Conservation (phyloP, 2,888 invertebrate species). For the Patella ulyssiponensis region DNA sequence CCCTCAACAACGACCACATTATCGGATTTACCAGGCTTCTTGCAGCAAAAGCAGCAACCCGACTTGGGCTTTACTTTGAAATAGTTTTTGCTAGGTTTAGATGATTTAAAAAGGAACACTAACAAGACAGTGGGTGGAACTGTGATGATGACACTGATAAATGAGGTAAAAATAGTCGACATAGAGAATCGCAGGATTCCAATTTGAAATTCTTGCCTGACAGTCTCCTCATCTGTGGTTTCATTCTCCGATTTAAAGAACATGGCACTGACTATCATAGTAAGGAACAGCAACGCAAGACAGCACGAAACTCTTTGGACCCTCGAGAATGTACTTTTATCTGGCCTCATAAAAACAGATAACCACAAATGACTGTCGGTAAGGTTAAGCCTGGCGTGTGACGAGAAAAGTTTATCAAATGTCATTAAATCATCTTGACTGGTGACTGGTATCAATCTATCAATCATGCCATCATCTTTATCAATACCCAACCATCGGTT, state of each 20-base stretch:
- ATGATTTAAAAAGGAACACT: conserved; percentile 51
- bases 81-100: conserved; percentile 31
- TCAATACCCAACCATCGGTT: conserved; percentile 72
- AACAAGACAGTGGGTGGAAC: conserved; percentile 66
- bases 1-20: conserved; percentile 14
- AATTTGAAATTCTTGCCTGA: conserved; percentile 39
- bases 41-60: neutral
- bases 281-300: conserved; percentile 50
- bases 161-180: conserved; percentile 44
- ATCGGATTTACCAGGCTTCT: neutral
- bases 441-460: conserved; percentile 69
- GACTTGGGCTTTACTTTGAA: neutral
- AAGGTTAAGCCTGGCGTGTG: conserved; percentile 65
- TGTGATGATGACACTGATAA: conserved; percentile 58
- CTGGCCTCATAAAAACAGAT: conserved; percentile 72
- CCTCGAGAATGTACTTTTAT: conserved; percentile 71
- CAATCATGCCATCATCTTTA: conserved; percentile 71
- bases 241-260: conserved; percentile 16
- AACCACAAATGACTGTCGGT: conserved; percentile 74
- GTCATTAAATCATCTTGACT: conserved; percentile 65
- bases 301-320: conserved; percentile 55
- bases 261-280: conserved; percentile 56
- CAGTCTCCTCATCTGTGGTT: conserved; percentile 31
- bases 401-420: conserved; percentile 69
- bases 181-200: conserved; percentile 50